Conservation (phyloP, 2,113 vertebrate genomes). For the Salminus brasiliensis region DNA sequence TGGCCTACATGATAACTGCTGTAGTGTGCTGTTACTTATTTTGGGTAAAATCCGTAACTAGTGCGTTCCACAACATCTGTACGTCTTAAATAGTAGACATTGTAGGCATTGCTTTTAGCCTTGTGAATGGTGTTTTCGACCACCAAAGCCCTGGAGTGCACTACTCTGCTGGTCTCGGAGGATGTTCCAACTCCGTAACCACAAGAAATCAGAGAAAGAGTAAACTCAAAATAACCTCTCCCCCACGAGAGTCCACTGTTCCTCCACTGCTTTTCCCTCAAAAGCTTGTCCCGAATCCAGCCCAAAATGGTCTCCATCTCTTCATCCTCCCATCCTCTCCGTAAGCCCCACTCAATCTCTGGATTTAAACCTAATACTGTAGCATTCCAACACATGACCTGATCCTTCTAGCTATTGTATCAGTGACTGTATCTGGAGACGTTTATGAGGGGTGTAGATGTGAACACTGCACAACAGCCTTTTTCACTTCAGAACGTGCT, state of each 20-base stretch:
- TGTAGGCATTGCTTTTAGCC: no score
- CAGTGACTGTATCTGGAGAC: no score
- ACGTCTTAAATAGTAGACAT: no score
- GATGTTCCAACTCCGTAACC: slow-evolving; percentile 11
- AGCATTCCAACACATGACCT: neutral
- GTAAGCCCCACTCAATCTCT: neutral
- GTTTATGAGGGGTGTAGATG: no score
- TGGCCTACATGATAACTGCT: no score
- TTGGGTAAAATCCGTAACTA: no score
- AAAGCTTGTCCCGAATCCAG: neutral
- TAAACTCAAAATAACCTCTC: slow-evolving; percentile 6
- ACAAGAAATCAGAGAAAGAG: neutral
- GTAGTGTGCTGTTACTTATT: no score
- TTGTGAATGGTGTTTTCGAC: slow-evolving; percentile 19
- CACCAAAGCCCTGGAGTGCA: neutral
- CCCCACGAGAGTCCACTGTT: slow-evolving; percentile 8
- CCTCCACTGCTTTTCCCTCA: neutral
- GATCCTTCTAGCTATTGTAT: neutral
- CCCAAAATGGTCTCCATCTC: neutral
- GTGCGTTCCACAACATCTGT: no score
- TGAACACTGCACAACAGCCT: neutral
- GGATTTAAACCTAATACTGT: neutral
- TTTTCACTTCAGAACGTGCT: neutral
- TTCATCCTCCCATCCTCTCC: neutral
- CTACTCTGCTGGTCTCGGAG: neutral